Percentiles rank a stretch among this genome's conserved stretches.
These are phyloP conservation scores for Haliclona indistincta DNA, from an alignment of 37 sponge, comb jelly and placozoan species.

Conservation along the genomic window DNA sequence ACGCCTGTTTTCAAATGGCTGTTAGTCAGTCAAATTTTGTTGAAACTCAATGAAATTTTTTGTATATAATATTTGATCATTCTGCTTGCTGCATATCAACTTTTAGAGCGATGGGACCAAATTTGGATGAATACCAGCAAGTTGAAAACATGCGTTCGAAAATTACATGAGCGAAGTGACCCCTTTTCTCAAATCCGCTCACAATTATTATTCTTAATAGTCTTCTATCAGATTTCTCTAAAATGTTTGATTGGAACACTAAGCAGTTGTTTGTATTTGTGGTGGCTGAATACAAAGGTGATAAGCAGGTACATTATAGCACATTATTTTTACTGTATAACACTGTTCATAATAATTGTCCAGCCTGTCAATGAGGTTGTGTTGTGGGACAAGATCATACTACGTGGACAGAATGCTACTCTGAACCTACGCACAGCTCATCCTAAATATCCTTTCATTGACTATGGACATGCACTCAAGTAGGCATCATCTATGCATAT, in stretches of 20 bases:
- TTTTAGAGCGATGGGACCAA: too few relatives aligned
- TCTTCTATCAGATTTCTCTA: slow-evolving; percentile 46
- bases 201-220: background rate
- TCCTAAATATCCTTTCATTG: slow-evolving; percentile 90
- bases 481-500: slow-evolving; percentile 11
- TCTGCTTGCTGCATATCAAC: too few relatives aligned
- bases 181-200: too few relatives aligned
- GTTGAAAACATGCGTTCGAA: too few relatives aligned
- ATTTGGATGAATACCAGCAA: too few relatives aligned
- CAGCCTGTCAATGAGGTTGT: slow-evolving; percentile 84
- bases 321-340: background rate
- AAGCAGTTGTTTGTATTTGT: slow-evolving; percentile 93
- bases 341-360: background rate
- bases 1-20: too few relatives aligned
- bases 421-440: slow-evolving; percentile 43
- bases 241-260: slow-evolving; percentile 95
- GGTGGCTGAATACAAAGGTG: slow-evolving; percentile 78
- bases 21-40: too few relatives aligned
- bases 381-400: slow-evolving; percentile 94
- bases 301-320: slow-evolving; percentile 54
- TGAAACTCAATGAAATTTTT: too few relatives aligned
- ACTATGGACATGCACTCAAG: slow-evolving; percentile 86
- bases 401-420: slow-evolving; percentile 75
- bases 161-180: too few relatives aligned
- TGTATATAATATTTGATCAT: too few relatives aligned